Base-by-base conservation (phyloP, 1,140 invertebrate species). In the Temnothorax curvispinosus region DNA sequence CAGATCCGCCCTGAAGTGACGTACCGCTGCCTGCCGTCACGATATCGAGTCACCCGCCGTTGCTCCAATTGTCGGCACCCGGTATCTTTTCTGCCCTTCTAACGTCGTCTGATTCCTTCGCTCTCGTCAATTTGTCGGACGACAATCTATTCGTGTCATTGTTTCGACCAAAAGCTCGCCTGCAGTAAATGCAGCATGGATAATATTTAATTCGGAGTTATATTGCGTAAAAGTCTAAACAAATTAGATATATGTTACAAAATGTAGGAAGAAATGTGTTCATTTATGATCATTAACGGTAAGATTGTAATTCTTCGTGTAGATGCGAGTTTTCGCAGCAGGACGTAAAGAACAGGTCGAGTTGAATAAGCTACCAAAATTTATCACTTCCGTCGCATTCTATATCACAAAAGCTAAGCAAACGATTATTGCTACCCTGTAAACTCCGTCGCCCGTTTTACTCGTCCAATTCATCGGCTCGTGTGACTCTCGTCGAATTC, bases 1-100 rank as follows among this genome's bases (percentile, higher is more conserved):
- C 89, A 93, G 93, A 92, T 93, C 92, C 90, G 91, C 90, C 89
- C 90, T 92, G 88, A 93, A 91, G 88, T 89, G 88, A 86, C 87
- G 89, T 90, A 87, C 89, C 78, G 85, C 87, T 86, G 91, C 85
- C 87, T 80, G 90, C 87, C 87, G 90, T 88, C 85, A 88, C 87
- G 84, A 91, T 91, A 93, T 92, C 89, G 90, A 89, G 89, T 89
- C 77, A 71, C 88, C 89, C 87, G 78, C 81, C 89, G 89, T 82
- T 90, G 89, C 89, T 89, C 89, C 90, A 91, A 91, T 91, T 91
- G 90, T 90, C 84, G 82, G 65, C 82, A 69, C 85, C 50, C 87
- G 87, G 76, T 91, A 90, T 91, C 90, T 91, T 91, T 89, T 74
- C 90, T 85, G 74, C 84, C 76, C 85, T 56, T 82, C 69, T 85